Evolutionary conservation across 2,888 invertebrate species (phyloP).

Genomic region (Cataglyphis rosenhaueri): DNA sequence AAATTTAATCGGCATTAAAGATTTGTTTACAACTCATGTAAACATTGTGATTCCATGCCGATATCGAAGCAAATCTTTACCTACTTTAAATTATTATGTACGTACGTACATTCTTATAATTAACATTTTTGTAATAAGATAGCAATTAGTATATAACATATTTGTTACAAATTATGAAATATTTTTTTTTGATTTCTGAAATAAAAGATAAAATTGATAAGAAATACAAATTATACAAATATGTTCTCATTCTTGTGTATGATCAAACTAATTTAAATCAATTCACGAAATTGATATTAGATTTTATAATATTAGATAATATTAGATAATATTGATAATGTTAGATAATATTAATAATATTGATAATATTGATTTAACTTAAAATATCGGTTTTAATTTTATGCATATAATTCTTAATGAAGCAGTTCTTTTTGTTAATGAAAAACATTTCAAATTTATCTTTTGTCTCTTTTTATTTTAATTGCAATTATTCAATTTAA

Average conservation of each 20-base stretch:
- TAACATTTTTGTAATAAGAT: not conserved
- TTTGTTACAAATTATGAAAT: not conserved
- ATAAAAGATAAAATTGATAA: not conserved
- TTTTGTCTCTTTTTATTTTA: not conserved
- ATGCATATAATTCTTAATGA: not conserved
- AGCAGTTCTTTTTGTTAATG: not conserved
- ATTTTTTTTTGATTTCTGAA: not conserved
- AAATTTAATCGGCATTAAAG: conserved; percentile 38
- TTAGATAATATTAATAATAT: too few species aligned
- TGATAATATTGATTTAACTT: not conserved
- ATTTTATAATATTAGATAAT: too few species aligned
- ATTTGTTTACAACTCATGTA: not conserved
- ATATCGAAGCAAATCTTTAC: not conserved
- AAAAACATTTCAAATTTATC: not conserved
- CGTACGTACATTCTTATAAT: not conserved
- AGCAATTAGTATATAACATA: not conserved
- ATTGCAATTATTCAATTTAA: not conserved
- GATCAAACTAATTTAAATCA: not conserved
- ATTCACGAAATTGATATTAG: not conserved
- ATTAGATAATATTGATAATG: too few species aligned
- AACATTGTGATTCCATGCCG: not conserved
- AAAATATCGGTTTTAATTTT: not conserved
- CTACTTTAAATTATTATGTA: conserved; percentile 13
- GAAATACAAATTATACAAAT: not conserved
- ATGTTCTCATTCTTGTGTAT: not conserved